Conservation (phyloP, 2,888 invertebrate genomes). For the Mythimna lalbum region DNA sequence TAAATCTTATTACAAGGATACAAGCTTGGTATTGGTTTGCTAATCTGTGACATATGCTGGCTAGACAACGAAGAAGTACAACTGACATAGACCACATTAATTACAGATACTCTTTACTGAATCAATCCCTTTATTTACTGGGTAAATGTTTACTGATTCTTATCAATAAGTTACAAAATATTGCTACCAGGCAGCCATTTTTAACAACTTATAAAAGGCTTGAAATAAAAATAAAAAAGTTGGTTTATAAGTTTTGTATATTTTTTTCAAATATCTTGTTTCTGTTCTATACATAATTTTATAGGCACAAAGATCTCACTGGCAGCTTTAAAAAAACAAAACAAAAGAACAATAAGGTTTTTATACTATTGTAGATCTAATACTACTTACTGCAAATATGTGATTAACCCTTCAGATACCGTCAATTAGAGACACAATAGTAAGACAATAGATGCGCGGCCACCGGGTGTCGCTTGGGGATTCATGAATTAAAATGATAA, state of each 20-base stretch:
- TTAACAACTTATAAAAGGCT: neutral
- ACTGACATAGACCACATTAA: constrained; percentile 8
- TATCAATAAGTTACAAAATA: neutral
- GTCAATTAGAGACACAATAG: no score
- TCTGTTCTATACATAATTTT: neutral
- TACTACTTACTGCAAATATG: constrained; percentile 64
- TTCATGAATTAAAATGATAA: constrained; percentile 84
- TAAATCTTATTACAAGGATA: constrained; percentile 20
- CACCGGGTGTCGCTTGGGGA: no score
- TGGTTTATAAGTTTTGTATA: neutral
- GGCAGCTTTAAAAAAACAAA: neutral
- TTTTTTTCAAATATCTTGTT: constrained; percentile 9
- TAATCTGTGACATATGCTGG: constrained; percentile 7
- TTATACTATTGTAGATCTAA: constrained; percentile 21
- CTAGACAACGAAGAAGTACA: constrained; percentile 16
- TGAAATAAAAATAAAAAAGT: no score
- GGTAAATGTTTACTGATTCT: neutral
- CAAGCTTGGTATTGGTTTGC: constrained; percentile 32
- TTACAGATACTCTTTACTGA: constrained; percentile 12
- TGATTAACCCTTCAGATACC: no score
- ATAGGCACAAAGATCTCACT: neutral
- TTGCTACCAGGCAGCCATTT: neutral
- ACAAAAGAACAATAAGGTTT: constrained; percentile 42
- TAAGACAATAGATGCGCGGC: no score
- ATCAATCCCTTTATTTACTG: neutral